Evolutionary conservation across 2,888 invertebrate genomes (phyloP).

Genomic region (Drosophila planitibia): DNA sequence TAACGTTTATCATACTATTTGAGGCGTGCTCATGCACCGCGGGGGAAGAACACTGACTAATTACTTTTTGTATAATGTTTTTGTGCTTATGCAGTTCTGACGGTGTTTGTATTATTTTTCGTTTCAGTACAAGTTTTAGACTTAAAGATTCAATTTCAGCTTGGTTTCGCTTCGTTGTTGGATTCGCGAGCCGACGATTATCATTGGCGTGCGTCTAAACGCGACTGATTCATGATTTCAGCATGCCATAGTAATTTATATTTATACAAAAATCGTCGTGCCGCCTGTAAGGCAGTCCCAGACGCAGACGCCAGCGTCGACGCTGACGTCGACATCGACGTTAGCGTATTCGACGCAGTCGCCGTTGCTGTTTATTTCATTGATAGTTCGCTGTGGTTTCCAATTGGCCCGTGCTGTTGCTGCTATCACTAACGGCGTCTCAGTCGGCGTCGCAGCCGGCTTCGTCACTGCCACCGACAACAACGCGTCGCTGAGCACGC

Average conservation of each 20-base stretch:
- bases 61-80: background rate
- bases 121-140: background rate
- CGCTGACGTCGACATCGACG: background rate
- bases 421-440: slow-evolving; percentile 6
- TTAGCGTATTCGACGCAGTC: background rate
- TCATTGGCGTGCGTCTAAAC: slow-evolving; percentile 74
- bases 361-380: slow-evolving; percentile 19
- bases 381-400: slow-evolving; percentile 25
- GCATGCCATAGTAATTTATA: slow-evolving; percentile 70
- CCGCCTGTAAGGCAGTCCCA: slow-evolving; percentile 64
- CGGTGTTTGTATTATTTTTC: background rate
- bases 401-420: slow-evolving; percentile 18
- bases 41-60: slow-evolving; percentile 20
- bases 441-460: slow-evolving; percentile 5
- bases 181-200: slow-evolving; percentile 64
- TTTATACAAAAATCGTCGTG: slow-evolving; percentile 69
- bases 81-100: background rate
- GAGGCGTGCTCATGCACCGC: slow-evolving; percentile 15
- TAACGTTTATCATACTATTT: slow-evolving; percentile 22
- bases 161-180: slow-evolving; percentile 4
- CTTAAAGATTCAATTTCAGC: background rate
- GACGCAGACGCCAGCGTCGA: slow-evolving; percentile 34
- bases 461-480: background rate
- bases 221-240: slow-evolving; percentile 72
- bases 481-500: background rate